A percentile compares a stretch with the other conserved stretches of the same genome.
Evolutionary conservation across 2,888 invertebrate genomes (phyloP).

Genomic region (Callyntrura sp.): DNA sequence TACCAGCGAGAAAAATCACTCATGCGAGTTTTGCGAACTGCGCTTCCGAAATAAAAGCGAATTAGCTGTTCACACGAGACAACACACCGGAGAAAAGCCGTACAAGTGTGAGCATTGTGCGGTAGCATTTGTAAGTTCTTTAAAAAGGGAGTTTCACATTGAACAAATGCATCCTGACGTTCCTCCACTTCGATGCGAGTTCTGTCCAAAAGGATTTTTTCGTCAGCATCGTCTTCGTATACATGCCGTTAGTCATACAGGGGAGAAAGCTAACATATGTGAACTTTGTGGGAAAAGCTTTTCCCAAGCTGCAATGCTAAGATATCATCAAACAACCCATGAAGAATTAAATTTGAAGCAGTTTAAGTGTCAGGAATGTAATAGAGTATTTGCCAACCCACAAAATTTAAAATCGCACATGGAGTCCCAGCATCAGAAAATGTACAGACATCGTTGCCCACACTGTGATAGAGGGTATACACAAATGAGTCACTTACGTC

Average conservation of each 20-base stretch:
- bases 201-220: constrained; percentile 77
- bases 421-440: constrained; percentile 79
- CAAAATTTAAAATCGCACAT: constrained; percentile 78
- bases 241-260: constrained; percentile 74
- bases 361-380: constrained; percentile 79
- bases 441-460: constrained; percentile 79
- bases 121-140: constrained; percentile 73
- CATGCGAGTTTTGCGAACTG: constrained; percentile 71
- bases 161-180: constrained; percentile 77
- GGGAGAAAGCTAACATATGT: constrained; percentile 78
- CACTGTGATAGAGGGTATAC: constrained; percentile 78
- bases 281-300: constrained; percentile 80
- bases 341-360: constrained; percentile 78
- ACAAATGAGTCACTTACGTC: constrained; percentile 77
- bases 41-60: constrained; percentile 76
- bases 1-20: constrained; percentile 65
- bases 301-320: constrained; percentile 79
- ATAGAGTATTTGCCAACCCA: constrained; percentile 77
- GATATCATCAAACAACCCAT: constrained; percentile 81
- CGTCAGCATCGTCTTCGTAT: constrained; percentile 73
- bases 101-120: constrained; percentile 75
- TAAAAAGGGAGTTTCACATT: constrained; percentile 77
- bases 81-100: constrained; percentile 77
- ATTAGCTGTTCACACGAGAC: constrained; percentile 67
- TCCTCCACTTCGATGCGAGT: constrained; percentile 78